Evolutionary conservation across 2,888 invertebrate genomes (phyloP).

Genomic region (Papilio elwesi): DNA sequence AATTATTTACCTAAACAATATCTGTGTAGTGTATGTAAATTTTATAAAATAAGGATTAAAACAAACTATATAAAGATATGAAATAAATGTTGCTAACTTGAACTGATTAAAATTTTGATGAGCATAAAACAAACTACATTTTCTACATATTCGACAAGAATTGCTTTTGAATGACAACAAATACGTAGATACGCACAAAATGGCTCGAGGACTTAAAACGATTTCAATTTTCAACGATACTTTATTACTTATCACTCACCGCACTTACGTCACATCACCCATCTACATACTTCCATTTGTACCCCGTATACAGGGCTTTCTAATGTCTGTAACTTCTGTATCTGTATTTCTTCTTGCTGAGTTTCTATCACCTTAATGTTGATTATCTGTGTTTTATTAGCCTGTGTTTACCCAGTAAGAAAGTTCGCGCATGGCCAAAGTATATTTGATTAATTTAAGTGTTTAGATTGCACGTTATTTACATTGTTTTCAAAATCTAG

Average conservation of each 20-base stretch:
- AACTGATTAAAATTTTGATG: neutral
- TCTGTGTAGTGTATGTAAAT: neutral
- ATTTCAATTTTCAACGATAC: constrained; percentile 62
- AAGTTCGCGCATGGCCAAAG: constrained; percentile 77
- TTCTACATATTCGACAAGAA: neutral
- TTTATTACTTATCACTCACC: constrained; percentile 51
- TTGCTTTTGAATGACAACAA: constrained; percentile 20
- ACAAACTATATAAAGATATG: neutral
- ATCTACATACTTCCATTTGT: constrained; percentile 65
- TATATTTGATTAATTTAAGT: constrained; percentile 72
- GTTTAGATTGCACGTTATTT: constrained; percentile 83
- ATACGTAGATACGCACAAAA: constrained; percentile 72
- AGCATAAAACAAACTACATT: neutral
- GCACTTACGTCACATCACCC: constrained; percentile 71
- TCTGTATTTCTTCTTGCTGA: constrained; percentile 52
- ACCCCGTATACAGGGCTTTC: constrained; percentile 63
- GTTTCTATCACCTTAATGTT: constrained; percentile 61
- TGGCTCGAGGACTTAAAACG: constrained; percentile 68
- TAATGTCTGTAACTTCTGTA: constrained; percentile 57
- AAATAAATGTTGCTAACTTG: neutral
- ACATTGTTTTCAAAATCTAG: constrained; percentile 65
- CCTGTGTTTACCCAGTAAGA: constrained; percentile 57
- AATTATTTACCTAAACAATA: neutral
- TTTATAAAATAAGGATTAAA: neutral
- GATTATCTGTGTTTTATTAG: constrained; percentile 66